phyloP scores from a whole-genome alignment of 2,113 vertebrate genomes.

The Castor canadensis region DNA sequence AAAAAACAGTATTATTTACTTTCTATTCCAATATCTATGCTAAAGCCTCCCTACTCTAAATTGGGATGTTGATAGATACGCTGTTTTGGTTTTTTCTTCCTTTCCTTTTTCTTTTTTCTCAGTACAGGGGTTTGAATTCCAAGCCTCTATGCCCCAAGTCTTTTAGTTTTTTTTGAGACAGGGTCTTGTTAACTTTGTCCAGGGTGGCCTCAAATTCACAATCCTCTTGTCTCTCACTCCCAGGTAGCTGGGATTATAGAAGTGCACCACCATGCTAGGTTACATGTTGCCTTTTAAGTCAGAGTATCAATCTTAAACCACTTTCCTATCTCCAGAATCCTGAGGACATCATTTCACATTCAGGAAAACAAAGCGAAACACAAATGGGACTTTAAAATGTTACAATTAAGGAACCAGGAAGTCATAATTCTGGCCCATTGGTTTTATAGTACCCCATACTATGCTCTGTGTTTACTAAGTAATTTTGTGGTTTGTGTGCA shows the following conservation, averaged over 20 bases:
- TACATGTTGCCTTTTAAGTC: background rate
- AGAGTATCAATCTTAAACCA: background rate
- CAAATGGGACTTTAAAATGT: background rate
- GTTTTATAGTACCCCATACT: background rate
- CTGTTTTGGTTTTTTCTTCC: too few relatives aligned
- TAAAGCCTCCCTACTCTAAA: slow-evolving; percentile 29
- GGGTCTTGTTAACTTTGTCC: too few relatives aligned
- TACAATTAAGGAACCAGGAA: background rate
- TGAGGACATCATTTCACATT: background rate
- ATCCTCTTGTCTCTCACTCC: too few relatives aligned
- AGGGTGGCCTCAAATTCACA: too few relatives aligned
- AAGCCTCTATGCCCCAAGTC: too few relatives aligned
- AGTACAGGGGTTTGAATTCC: too few relatives aligned
- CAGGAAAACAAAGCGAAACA: background rate
- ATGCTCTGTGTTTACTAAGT: background rate
- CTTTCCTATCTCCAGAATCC: background rate
- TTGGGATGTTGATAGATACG: background rate
- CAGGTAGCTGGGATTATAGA: too few relatives aligned
- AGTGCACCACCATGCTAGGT: too few relatives aligned
- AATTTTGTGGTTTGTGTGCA: background rate
- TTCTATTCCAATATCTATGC: background rate
- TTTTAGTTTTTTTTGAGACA: too few relatives aligned
- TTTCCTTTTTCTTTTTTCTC: too few relatives aligned
- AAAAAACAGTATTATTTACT: background rate
- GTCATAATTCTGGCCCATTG: background rate